Evolutionary conservation across 2,113 vertebrate genomes (phyloP), one percentile per base, ranked within the genome.

Genomic region (Argyrosomus japonicus): DNA sequence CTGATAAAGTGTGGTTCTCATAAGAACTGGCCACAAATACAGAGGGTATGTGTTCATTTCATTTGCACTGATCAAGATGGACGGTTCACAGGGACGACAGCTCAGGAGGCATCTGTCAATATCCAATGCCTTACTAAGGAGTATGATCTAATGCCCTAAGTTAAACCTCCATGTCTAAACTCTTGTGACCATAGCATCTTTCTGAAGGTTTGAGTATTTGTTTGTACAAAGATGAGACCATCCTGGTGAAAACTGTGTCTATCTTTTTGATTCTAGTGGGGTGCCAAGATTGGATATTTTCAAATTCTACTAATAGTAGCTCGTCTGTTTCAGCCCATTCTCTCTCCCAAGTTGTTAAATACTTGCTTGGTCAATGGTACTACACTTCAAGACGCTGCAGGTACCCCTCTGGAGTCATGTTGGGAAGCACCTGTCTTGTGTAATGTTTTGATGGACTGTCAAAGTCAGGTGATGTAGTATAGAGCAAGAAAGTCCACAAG

Each of bases 41-140:
- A 19, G 0, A 57, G 15, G 4, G 11, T 57, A 36, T 51, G 36
- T 40, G 40, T 56, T 36, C 8, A 7, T 83, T 83, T 65, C 29
- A 51, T 53, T 60, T 60, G 53, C 65, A 67, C 56, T 27, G 23
- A 68, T 79, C 11, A 10, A 14, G 56, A 56, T n/a, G n/a, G 57
- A 78, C 21, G 32, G 17, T n/a, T 21, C 17, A 17, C 48, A 3
- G 17, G 18, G n/a, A 27, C 32, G 40, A 29, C 64, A 63, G 58
- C 47, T 69, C 50, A 36, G 48, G 13, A 43, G 25, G 32, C 4
- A 36, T 7, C 48, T 0, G 11, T 65, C 40, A 67, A 72, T 58
- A 29, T 75, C n/a, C 70, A 64, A 40, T 64, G 25, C 43, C 2
- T 71, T 19, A 10, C 14, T n/a, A 4, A 18, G 56, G 19, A 43